Evolutionary conservation across 2,797 vertebrate species (phyloP), one percentile per base, ranked within the genome.

Genomic region (Sebastes nivosus): DNA sequence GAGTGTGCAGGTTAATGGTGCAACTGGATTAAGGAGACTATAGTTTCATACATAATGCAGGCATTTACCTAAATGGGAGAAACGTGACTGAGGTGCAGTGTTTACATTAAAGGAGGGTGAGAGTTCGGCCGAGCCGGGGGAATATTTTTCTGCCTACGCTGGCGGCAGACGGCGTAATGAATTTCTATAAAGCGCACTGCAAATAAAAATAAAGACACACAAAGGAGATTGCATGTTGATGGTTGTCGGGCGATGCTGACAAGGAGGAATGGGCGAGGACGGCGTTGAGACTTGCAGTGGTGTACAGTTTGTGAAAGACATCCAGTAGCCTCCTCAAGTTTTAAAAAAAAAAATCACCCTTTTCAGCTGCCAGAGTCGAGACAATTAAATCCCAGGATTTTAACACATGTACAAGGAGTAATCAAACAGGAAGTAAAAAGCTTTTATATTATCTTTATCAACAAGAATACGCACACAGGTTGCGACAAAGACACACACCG

Each of bases 191-290:
- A 94, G 91, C 61, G 65, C 87, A 79, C 87, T 79, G 90, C 92
- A 93, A 94, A 93, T 93, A 93, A 92, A 94, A 93, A 84, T 93
- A 93, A 94, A 94, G 93, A 94, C 86, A 91, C 93, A 94, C 90
- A 91, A 87, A 93, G 92, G 92, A 94, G 84, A 83, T 66, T 72
- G 86, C 83, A 72, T 91, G 91, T 88, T 93, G 92, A 93, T 93
- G 85, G 87, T 89, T 92, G 90, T 87, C 57, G 65, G 84, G 72
- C 67, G 83, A 91, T 94, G 94, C 92, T 94, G 92, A 93, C 90
- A 77, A 79, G 72, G 80, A 91, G 77, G 82, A 92, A 92, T 67
- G 78, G 65, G 72, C 8, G 72, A 84, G 81, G 89, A 85, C 6
- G 72, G 67, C 50, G 85, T 88, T 87, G 90, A 88, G 88, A 94